Percentiles rank a stretch among this genome's conserved stretches.
Evolutionary conservation across 1,140 invertebrate genomes (phyloP).

Genomic region (Laodelphax striatellus): DNA sequence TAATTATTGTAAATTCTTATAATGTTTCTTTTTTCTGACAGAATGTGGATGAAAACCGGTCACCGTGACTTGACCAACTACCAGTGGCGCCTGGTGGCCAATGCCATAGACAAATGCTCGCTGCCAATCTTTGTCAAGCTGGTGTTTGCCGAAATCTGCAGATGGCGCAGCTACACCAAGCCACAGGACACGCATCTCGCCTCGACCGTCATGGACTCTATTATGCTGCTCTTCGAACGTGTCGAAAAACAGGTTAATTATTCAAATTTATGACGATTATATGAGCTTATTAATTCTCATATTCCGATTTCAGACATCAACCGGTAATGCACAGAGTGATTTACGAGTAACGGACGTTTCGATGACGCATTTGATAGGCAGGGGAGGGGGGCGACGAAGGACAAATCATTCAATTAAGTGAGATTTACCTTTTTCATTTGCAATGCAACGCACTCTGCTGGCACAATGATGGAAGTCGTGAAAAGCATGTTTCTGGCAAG

Average conservation of each 20-base stretch:
- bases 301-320: too few species aligned
- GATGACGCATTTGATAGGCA: too few species aligned
- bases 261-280: too few species aligned
- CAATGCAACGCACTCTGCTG: too few species aligned
- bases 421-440: too few species aligned
- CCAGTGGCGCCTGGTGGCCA: conserved; percentile 90
- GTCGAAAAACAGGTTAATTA: conserved; percentile 72
- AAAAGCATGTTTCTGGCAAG: too few species aligned
- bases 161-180: conserved; percentile 94
- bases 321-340: too few species aligned
- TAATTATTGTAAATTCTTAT: too few species aligned
- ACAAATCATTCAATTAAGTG: too few species aligned
- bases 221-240: conserved; percentile 91
- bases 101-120: conserved; percentile 86
- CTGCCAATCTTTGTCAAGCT: conserved; percentile 95
- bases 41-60: conserved; percentile 88
- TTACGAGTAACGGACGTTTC: too few species aligned
- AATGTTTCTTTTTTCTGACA: conserved; percentile 26
- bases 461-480: too few species aligned
- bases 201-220: conserved; percentile 92
- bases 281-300: neutral
- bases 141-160: conserved; percentile 89
- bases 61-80: conserved; percentile 80
- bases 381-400: too few species aligned
- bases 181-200: conserved; percentile 84